These are phyloP conservation scores for Heliornis fulica DNA, from an alignment of 2,113 vertebrate genomes.

Conservation along the genomic window DNA sequence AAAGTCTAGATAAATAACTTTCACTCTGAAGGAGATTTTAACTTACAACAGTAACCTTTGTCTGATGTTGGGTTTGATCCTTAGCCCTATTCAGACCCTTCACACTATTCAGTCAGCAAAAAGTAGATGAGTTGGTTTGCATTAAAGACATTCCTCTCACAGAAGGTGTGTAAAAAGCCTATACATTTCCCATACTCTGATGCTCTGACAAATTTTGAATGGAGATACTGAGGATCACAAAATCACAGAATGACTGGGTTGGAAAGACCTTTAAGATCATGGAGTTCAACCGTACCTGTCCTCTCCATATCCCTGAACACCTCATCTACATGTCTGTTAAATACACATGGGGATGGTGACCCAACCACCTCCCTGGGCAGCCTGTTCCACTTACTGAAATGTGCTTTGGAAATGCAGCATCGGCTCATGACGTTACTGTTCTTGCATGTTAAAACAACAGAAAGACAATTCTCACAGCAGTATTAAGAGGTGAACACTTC, in stretches of 20 bases:
- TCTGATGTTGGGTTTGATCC: background rate
- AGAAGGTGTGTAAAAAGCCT: background rate
- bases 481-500: background rate
- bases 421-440: background rate
- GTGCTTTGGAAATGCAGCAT: background rate
- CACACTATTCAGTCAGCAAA: fast-evolving
- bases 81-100: background rate
- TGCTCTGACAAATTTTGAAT: background rate
- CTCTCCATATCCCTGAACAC: no score
- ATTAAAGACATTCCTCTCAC: background rate
- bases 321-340: no score
- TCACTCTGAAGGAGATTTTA: background rate
- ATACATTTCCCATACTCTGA: background rate
- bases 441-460: background rate
- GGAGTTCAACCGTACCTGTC: no score
- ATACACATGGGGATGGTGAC: no score
- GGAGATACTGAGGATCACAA: fast-evolving
- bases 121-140: background rate
- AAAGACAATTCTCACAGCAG: background rate
- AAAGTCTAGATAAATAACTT: background rate
- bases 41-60: background rate
- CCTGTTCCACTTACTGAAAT: no score
- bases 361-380: no score
- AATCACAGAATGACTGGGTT: no score
- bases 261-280: no score